Conservation (phyloP, 2,888 invertebrate genomes). For the Acanthoscelides obtectus region DNA sequence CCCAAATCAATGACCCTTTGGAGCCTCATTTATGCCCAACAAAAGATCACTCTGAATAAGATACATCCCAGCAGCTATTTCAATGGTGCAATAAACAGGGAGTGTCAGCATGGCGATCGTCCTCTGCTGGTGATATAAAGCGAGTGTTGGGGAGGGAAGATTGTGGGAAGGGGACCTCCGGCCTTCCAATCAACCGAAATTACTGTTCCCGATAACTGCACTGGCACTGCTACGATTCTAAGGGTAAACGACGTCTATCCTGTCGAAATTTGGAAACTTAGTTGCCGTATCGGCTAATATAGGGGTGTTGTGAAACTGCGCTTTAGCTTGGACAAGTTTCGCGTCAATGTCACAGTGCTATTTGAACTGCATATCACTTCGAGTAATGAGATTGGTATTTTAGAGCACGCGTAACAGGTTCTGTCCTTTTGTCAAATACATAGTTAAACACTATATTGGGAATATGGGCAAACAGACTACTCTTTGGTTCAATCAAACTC, state of each 20-base stretch:
- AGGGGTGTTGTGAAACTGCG: neutral
- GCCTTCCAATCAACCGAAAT: neutral
- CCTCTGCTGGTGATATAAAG: neutral
- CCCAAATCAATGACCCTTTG: too few species aligned
- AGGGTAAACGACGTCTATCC: neutral
- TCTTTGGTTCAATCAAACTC: too few species aligned
- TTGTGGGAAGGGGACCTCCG: neutral
- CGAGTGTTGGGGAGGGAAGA: neutral
- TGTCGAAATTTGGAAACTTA: neutral
- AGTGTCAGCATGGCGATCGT: neutral
- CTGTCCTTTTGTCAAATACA: too few species aligned
- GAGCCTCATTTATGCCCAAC: too few species aligned
- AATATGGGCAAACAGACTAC: too few species aligned
- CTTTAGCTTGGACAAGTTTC: neutral
- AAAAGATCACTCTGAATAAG: too few species aligned
- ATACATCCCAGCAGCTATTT: too few species aligned
- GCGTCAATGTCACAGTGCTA: neutral
- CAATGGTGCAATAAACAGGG: neutral
- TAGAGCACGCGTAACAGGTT: too few species aligned
- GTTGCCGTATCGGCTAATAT: neutral
- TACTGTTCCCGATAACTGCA: neutral
- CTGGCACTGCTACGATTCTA: neutral
- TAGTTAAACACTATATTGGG: too few species aligned
- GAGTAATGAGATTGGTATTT: neutral
- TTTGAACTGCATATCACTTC: neutral